A percentile compares a stretch with the other conserved stretches of the same genome.
These are phyloP conservation scores for Rhabdornis inornatus DNA, from an alignment of 2,113 vertebrate species.

Conservation along the genomic window DNA sequence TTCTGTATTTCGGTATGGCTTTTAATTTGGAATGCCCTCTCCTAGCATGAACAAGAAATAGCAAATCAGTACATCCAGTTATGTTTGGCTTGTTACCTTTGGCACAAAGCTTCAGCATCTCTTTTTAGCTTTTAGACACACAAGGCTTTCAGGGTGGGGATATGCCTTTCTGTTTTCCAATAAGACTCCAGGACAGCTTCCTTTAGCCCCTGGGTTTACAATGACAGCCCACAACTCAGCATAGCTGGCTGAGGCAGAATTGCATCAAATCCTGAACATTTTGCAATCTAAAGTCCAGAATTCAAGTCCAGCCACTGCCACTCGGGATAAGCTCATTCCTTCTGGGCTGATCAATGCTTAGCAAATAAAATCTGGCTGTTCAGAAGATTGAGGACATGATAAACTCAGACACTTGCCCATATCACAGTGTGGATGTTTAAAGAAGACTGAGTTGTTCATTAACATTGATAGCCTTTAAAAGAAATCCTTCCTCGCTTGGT, in stretches of 20 bases:
- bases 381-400: constrained; percentile 11
- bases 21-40: neutral
- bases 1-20: neutral
- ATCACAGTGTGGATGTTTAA: neutral
- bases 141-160: neutral
- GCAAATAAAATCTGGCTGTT: constrained; percentile 14
- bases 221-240: neutral
- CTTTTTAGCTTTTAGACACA: neutral
- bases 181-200: neutral
- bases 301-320: neutral
- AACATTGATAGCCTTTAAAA: neutral
- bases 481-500: neutral
- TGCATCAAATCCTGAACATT: neutral
- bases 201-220: neutral
- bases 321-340: neutral
- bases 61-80: neutral
- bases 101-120: neutral
- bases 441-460: neutral
- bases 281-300: neutral
- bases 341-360: neutral
- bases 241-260: neutral
- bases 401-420: neutral
- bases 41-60: neutral
- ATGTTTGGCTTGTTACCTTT: neutral
- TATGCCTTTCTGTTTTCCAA: neutral